These are phyloP conservation scores for Drosophila robusta DNA, from an alignment of 2,888 invertebrate species.

Conservation along the genomic window DNA sequence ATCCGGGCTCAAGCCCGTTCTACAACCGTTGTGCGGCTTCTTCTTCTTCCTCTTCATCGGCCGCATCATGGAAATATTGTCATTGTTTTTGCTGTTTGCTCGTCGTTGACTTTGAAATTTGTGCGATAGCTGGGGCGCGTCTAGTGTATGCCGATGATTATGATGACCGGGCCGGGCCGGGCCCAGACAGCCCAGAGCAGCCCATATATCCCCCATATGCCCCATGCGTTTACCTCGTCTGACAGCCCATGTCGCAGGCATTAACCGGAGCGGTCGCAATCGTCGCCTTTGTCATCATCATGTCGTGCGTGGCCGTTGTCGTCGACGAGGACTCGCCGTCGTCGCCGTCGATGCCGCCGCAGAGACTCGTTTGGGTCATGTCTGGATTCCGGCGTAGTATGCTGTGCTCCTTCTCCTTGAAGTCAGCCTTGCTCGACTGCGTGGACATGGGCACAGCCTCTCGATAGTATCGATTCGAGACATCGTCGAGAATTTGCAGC, in stretches of 20 bases:
- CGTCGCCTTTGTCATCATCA: conserved; percentile 67
- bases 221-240: conserved; percentile 90
- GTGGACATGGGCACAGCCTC: conserved; percentile 83
- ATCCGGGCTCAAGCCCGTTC: background rate
- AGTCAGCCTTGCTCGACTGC: conserved; percentile 80
- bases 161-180: too few species aligned
- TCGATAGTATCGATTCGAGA: conserved; percentile 84
- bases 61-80: conserved; percentile 35
- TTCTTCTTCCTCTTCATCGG: conserved; percentile 12
- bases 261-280: conserved; percentile 82
- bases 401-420: conserved; percentile 84
- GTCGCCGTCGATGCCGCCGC: conserved; percentile 71
- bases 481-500: conserved; percentile 84
- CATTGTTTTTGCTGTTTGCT: conserved; percentile 68
- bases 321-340: conserved; percentile 69
- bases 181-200: background rate
- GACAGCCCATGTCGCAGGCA: conserved; percentile 92
- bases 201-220: background rate
- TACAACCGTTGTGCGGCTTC: conserved; percentile 1
- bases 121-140: conserved; percentile 44
- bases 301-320: conserved; percentile 69
- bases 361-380: conserved; percentile 83
- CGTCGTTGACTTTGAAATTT: conserved; percentile 68
- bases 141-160: conserved; percentile 7
- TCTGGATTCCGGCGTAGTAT: conserved; percentile 83